Base-by-base conservation (phyloP, 2,113 vertebrate species). In the Caretta caretta region DNA sequence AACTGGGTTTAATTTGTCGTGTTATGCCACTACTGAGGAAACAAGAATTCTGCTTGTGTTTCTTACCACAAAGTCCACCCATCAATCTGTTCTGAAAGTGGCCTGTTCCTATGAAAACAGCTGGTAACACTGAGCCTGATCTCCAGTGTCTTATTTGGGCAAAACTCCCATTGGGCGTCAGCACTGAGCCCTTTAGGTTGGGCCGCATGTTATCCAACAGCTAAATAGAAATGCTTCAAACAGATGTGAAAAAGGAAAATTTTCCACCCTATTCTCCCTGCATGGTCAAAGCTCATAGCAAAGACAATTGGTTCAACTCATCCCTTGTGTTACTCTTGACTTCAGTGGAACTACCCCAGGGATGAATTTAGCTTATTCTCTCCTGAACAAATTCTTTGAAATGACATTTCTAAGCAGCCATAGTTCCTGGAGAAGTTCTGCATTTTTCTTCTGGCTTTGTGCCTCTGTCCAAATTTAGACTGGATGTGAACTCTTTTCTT, bases 1-100 rank as follows among this genome's bases (percentile, higher is more conserved):
- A 19, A 29, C 97, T 90, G 75, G 75, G 53, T 96, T 97, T 93
- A 80, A 94, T 97, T 96, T 97, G 94, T 96, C 76, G 25, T 87
- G 59, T 29, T 87, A 89, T 3, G 5, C 84, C 97, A 75, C 88
- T 94, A 90, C 86, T 51, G 17, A 96, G 69, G 82, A 95, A 94
- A 81, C 87, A 94, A 88, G 88, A 97, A 84, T 48, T 93, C 87
- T 87, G 35, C 57, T 91, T 38, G 22, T 54, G 46, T 88, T 92
- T 90, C 88, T 49, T 84, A 27, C 59, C 31, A 38, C n/a, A 48
- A 27, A 46, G 22, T 46, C 46, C 42, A 78, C 42, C 46, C 78
- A 38, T 20, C 11, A 48, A 12, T 35, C 57, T 72, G 3, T 42
- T 87, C 50, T 25, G 13, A 27, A 22, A 8, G 13, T 46, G 7